These are phyloP conservation scores for Periophthalmodon schlosseri DNA, from an alignment of 2,113 vertebrate species.

Conservation along the genomic window DNA sequence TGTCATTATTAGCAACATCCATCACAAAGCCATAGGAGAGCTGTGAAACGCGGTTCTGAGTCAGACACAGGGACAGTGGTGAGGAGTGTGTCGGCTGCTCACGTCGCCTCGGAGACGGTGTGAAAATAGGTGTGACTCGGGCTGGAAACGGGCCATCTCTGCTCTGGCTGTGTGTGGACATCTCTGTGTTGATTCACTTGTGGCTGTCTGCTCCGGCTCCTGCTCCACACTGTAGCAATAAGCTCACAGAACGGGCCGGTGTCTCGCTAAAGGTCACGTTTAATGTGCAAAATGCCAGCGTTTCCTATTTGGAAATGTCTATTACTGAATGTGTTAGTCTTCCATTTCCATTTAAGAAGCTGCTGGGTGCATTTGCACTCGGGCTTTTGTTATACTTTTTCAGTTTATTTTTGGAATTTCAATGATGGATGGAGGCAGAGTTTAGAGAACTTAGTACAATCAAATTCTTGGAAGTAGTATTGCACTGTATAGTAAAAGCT, in stretches of 20 bases:
- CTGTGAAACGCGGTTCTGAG: slow-evolving; percentile 39
- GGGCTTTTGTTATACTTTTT: not conserved
- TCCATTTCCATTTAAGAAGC: slow-evolving; percentile 13
- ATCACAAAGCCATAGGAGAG: slow-evolving; percentile 41
- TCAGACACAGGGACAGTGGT: slow-evolving; percentile 31
- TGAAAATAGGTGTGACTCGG: slow-evolving; percentile 63
- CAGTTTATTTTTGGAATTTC: not conserved
- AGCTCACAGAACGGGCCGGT: slow-evolving; percentile 28
- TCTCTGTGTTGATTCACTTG: slow-evolving; percentile 48
- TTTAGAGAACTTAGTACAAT: not conserved
- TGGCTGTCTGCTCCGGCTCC: slow-evolving; percentile 44
- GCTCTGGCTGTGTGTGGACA: slow-evolving; percentile 41
- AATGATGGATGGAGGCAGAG: not conserved
- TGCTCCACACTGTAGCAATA: slow-evolving; percentile 27
- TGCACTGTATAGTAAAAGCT: not conserved
- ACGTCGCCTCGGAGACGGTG: slow-evolving; percentile 40
- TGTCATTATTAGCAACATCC: slow-evolving; percentile 47
- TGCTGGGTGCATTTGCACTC: slow-evolving; percentile 1
- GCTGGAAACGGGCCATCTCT: slow-evolving; percentile 61
- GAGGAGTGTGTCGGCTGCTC: slow-evolving; percentile 39
- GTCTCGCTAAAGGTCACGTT: slow-evolving; percentile 60
- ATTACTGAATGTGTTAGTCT: slow-evolving; percentile 44
- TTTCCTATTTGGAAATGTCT: slow-evolving; percentile 49
- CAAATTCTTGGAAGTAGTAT: not conserved
- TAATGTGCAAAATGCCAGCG: slow-evolving; percentile 52